Percentiles rank a stretch among this genome's conserved stretches.
These are phyloP conservation scores for Archocentrus centrarchus DNA, from an alignment of 2,113 vertebrate genomes.

Conservation along the genomic window DNA sequence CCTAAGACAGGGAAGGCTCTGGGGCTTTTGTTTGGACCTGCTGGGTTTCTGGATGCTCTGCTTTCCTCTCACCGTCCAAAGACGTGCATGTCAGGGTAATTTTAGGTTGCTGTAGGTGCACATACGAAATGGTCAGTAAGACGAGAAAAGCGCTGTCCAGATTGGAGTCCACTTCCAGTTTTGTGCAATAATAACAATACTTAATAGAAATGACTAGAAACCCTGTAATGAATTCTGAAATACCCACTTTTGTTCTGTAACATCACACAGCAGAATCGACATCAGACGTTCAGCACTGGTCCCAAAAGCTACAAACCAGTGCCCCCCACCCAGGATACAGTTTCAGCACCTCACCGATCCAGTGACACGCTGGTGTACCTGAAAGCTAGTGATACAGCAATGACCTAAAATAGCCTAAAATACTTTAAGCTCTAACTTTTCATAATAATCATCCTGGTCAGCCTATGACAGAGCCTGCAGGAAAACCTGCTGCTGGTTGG, in stretches of 20 bases:
- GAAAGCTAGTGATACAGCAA: not conserved
- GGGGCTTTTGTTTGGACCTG: too few species aligned
- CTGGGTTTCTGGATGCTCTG: not conserved
- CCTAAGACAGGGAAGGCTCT: too few species aligned
- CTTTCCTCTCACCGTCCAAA: not conserved
- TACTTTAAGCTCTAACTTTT: too few species aligned
- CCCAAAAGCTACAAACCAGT: rapidly evolving
- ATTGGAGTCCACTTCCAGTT: not conserved
- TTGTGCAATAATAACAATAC: not conserved
- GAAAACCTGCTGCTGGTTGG: too few species aligned
- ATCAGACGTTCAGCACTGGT: not conserved
- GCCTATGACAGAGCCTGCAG: too few species aligned
- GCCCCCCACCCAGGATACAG: not conserved
- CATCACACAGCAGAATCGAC: too few species aligned
- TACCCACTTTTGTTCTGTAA: not conserved
- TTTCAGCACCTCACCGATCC: not conserved
- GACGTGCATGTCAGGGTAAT: not conserved
- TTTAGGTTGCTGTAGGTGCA: not conserved
- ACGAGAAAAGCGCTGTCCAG: not conserved
- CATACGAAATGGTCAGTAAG: not conserved
- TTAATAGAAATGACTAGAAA: not conserved
- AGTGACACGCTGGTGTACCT: too few species aligned
- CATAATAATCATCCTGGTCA: too few species aligned
- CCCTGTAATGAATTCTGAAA: not conserved
- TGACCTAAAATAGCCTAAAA: too few species aligned